Evolutionary conservation across 2,113 vertebrate species (phyloP).

Genomic region (Aegotheles bennettii): DNA sequence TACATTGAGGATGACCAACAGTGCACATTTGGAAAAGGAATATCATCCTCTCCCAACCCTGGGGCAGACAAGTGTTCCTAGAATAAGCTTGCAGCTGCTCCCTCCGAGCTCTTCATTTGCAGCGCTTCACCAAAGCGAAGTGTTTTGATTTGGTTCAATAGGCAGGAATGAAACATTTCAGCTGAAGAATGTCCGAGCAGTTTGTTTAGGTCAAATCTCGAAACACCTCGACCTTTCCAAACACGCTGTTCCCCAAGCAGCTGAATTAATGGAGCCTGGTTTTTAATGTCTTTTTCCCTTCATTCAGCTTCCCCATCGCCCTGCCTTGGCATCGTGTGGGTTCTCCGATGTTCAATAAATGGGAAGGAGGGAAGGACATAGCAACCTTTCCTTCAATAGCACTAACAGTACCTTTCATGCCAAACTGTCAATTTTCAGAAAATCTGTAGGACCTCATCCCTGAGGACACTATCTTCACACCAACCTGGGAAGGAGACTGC

Average conservation of each 20-base stretch:
- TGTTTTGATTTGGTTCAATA: conserved; percentile 28
- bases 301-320: not conserved
- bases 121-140: not conserved
- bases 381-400: not conserved
- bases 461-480: not conserved
- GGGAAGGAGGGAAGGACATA: not conserved
- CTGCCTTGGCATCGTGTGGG: not conserved
- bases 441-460: not conserved
- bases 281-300: conserved; percentile 5
- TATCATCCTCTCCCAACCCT: not conserved
- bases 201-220: conserved; percentile 36
- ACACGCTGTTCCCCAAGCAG: rapidly evolving
- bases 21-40: not conserved
- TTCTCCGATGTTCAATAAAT: not conserved
- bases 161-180: conserved; percentile 4
- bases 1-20: not conserved
- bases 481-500: not conserved
- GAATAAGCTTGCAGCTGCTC: not conserved
- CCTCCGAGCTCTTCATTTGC: not conserved
- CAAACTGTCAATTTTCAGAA: not conserved
- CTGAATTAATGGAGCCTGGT: conserved; percentile 35
- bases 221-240: conserved; percentile 27
- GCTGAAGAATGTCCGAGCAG: not conserved
- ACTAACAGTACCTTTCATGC: not conserved
- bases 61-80: not conserved